Evolutionary conservation across 1,140 invertebrate genomes (phyloP).

Genomic region (Hycleus cichorii): DNA sequence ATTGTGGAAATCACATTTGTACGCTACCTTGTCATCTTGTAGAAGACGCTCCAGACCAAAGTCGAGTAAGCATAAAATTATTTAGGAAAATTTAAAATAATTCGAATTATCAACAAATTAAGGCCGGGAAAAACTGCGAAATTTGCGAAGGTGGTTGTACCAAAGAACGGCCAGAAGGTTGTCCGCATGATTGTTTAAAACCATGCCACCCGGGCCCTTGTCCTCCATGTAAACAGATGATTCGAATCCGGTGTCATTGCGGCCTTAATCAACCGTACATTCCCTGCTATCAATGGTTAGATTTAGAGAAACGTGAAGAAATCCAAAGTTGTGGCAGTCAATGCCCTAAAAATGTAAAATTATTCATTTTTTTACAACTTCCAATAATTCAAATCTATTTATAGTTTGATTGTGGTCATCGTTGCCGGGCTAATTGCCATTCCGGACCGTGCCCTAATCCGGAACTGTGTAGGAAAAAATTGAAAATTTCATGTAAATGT

Average conservation of each 20-base stretch:
- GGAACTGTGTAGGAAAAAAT: conserved; percentile 68
- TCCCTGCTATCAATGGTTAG: conserved; percentile 59
- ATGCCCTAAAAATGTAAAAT: conserved; percentile 74
- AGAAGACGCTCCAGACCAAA: conserved; percentile 39
- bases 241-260: conserved; percentile 74
- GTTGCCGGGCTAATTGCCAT: conserved; percentile 71
- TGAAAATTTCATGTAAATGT: conserved; percentile 72
- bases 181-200: conserved; percentile 67
- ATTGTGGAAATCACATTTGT: conserved; percentile 78
- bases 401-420: conserved; percentile 64
- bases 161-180: conserved; percentile 63
- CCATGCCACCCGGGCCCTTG: conserved; percentile 69
- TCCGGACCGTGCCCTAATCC: conserved; percentile 60
- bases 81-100: not conserved
- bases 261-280: conserved; percentile 64
- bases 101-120: not conserved
- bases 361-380: conserved; percentile 12
- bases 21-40: conserved; percentile 63
- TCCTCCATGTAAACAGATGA: conserved; percentile 60
- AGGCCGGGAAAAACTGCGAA: conserved; percentile 53
- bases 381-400: conserved; percentile 28
- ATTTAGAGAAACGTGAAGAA: conserved; percentile 46
- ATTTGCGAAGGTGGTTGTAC: conserved; percentile 64
- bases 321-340: conserved; percentile 71
- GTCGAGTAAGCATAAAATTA: conserved; percentile 36